Percentiles rank a stretch among this genome's conserved stretches.
phyloP scores from a whole-genome alignment of 1,140 invertebrate species.

The Papilio polyxenes region DNA sequence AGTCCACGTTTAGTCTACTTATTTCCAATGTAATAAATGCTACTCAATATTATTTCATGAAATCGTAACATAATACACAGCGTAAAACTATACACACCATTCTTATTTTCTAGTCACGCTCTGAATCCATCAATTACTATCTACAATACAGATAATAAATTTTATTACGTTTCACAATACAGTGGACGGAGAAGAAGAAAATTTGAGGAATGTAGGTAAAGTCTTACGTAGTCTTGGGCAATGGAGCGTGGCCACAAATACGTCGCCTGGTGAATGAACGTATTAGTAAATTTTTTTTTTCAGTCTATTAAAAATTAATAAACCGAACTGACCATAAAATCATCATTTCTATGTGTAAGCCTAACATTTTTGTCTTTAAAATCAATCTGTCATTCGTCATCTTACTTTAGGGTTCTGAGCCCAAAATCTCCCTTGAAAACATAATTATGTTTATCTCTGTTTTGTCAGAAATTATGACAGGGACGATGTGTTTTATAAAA shows the following conservation, averaged over 20 bases:
- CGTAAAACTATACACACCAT: conserved; percentile 14
- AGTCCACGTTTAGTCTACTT: too few species aligned
- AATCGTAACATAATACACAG: neutral
- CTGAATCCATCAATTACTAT: conserved; percentile 25
- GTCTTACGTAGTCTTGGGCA: conserved; percentile 1
- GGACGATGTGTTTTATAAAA: too few species aligned
- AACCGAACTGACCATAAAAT: too few species aligned
- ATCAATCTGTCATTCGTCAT: too few species aligned
- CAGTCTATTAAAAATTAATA: too few species aligned
- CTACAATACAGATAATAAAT: conserved; percentile 7
- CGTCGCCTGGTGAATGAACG: conserved; percentile 20
- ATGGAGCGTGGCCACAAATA: conserved; percentile 10
- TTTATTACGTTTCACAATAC: conserved; percentile 25
- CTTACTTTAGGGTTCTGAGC: too few species aligned
- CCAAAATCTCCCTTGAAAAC: too few species aligned
- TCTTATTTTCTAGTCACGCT: conserved; percentile 24
- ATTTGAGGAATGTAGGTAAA: neutral
- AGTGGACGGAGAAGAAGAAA: conserved; percentile 3
- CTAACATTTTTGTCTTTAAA: too few species aligned
- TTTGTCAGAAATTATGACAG: too few species aligned
- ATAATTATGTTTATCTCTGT: too few species aligned
- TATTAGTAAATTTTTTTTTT: neutral
- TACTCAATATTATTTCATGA: neutral
- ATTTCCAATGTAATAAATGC: too few species aligned
- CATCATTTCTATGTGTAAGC: too few species aligned